phyloP scores from a whole-genome alignment of 1,140 invertebrate species.

The Monochamus saltuarius region DNA sequence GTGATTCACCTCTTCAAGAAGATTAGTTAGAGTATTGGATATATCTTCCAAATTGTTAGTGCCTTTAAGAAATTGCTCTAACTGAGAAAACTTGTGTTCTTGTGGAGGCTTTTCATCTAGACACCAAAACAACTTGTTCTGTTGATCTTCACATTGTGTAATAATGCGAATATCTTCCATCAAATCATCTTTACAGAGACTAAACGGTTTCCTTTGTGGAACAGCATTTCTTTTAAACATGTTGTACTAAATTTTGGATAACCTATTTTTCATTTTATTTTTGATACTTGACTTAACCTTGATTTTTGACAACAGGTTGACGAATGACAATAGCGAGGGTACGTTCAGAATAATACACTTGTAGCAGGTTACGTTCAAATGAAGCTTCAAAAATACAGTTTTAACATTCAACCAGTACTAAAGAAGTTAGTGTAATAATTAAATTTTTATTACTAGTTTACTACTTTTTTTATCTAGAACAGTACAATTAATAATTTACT shows the following conservation, averaged over 20 bases:
- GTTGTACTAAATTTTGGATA: background rate
- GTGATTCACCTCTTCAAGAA: conserved; percentile 22
- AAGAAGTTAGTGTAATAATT: too few relatives aligned
- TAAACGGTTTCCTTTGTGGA: conserved; percentile 29
- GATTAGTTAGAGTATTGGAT: conserved; percentile 20
- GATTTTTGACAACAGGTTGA: too few relatives aligned
- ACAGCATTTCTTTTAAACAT: conserved; percentile 32
- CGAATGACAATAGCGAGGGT: too few relatives aligned
- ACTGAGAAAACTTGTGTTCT: conserved; percentile 35
- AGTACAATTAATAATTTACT: conserved; percentile 1
- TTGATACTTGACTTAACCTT: too few relatives aligned
- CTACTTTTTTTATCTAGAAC: too few relatives aligned
- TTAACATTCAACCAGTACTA: too few relatives aligned
- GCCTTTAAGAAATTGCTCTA: conserved; percentile 43
- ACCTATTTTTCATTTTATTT: background rate
- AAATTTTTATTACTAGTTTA: too few relatives aligned
- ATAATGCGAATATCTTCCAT: conserved; percentile 39
- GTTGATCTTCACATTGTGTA: conserved; percentile 29
- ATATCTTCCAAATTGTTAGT: conserved; percentile 36
- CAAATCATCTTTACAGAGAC: conserved; percentile 33
- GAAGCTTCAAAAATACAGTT: too few relatives aligned
- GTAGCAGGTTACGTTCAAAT: too few relatives aligned
- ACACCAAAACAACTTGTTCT: conserved; percentile 39
- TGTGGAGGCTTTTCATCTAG: conserved; percentile 39
- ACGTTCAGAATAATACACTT: too few relatives aligned